These are phyloP conservation scores for Platyura marginata DNA, from an alignment of 1,140 invertebrate species.

Conservation along the genomic window DNA sequence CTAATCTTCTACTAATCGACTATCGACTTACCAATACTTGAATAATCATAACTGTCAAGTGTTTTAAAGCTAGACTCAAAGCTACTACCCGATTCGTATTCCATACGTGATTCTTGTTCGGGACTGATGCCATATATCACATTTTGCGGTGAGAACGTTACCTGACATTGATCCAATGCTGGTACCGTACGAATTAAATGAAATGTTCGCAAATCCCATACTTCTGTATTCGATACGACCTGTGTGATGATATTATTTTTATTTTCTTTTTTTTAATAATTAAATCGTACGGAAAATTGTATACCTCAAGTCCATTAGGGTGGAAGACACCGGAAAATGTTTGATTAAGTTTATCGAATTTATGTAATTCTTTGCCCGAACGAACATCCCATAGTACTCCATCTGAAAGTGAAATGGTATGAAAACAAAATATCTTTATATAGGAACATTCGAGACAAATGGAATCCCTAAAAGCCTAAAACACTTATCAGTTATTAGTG, in stretches of 20 bases:
- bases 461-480: too few relatives aligned
- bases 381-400: constrained; percentile 93
- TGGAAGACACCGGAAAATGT: constrained; percentile 91
- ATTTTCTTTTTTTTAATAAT: neutral
- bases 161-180: constrained; percentile 71
- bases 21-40: constrained; percentile 53
- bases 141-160: constrained; percentile 46
- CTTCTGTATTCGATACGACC: constrained; percentile 69
- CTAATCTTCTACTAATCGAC: constrained; percentile 3
- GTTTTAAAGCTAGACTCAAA: constrained; percentile 66
- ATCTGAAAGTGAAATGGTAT: constrained; percentile 30
- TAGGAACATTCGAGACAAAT: too few relatives aligned
- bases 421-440: neutral
- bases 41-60: constrained; percentile 84
- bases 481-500: too few relatives aligned
- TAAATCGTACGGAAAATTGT: neutral
- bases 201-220: constrained; percentile 93
- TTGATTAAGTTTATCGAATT: constrained; percentile 95
- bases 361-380: constrained; percentile 74
- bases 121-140: constrained; percentile 35
- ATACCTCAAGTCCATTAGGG: constrained; percentile 86
- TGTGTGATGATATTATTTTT: constrained; percentile 7
- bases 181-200: constrained; percentile 86
- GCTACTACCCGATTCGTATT: constrained; percentile 12
- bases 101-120: constrained; percentile 25